phyloP scores from a whole-genome alignment of 2,113 vertebrate genomes.

The Catharus fuscescens region DNA sequence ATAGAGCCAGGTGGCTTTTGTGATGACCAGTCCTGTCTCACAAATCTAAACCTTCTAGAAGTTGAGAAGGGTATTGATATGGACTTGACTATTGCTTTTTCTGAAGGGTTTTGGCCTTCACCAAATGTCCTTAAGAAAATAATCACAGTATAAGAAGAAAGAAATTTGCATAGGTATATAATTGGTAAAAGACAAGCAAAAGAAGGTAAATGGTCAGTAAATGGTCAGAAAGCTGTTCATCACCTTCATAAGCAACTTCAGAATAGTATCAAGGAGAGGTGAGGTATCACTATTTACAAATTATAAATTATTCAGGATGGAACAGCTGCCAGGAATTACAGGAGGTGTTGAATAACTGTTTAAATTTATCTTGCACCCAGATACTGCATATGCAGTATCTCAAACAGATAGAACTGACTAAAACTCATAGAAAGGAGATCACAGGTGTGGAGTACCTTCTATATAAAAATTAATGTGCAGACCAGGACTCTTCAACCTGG shows the following conservation, averaged over 20 bases:
- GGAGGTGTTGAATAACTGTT: neutral
- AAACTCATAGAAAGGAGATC: neutral
- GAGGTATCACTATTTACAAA: neutral
- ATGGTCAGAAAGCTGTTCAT: neutral
- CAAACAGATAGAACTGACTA: neutral
- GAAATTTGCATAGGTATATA: neutral
- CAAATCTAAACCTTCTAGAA: neutral
- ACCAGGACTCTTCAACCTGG: neutral
- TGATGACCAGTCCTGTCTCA: neutral
- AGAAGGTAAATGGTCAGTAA: neutral
- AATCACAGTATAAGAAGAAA: neutral
- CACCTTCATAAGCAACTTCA: neutral
- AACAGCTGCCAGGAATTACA: neutral
- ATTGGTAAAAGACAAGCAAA: neutral
- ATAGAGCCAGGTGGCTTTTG: neutral
- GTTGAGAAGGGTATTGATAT: neutral
- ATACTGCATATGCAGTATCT: neutral
- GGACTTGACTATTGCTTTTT: neutral
- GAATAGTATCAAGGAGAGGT: neutral
- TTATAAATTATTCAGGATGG: neutral
- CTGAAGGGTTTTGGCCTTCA: neutral
- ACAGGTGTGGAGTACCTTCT: neutral
- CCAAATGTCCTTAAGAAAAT: neutral
- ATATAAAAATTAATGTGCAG: neutral
- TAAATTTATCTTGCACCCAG: neutral